A percentile compares a stretch with the other conserved stretches of the same genome.
phyloP scores from a whole-genome alignment of 2,113 vertebrate genomes.

The Hystrix cristata region DNA sequence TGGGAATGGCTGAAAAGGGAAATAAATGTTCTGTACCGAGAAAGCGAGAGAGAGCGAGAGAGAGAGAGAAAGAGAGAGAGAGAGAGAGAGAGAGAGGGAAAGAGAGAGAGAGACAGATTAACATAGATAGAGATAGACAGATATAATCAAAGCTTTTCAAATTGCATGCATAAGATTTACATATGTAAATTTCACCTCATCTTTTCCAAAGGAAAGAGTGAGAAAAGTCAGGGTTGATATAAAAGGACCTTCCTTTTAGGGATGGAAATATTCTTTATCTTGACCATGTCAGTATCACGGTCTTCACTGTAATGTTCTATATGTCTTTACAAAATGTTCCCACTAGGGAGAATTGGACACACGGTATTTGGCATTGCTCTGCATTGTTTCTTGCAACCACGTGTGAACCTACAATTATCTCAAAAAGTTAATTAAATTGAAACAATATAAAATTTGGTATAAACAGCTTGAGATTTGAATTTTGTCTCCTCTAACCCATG shows the following conservation, averaged over 20 bases:
- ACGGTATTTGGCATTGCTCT: not conserved
- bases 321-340: not conserved
- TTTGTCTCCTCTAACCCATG: conserved; percentile 12
- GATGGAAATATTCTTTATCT: not conserved
- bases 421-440: not conserved
- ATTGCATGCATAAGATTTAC: not conserved
- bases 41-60: not conserved
- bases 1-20: not conserved
- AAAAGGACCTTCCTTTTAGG: not conserved
- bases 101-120: not conserved
- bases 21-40: not conserved
- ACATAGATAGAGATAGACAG: not conserved
- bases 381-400: not conserved
- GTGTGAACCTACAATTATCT: not conserved
- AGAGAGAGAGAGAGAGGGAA: not conserved
- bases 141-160: not conserved
- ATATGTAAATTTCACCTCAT: not conserved
- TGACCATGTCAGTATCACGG: not conserved
- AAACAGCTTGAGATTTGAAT: not conserved
- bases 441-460: conserved; percentile 15
- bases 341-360: not conserved
- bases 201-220: not conserved
- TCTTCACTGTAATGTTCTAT: not conserved
- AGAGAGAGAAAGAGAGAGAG: not conserved
- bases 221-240: not conserved